Evolutionary conservation across 2,888 invertebrate genomes (phyloP), one percentile per base, ranked within the genome.

Genomic region (Nudaria mundana): DNA sequence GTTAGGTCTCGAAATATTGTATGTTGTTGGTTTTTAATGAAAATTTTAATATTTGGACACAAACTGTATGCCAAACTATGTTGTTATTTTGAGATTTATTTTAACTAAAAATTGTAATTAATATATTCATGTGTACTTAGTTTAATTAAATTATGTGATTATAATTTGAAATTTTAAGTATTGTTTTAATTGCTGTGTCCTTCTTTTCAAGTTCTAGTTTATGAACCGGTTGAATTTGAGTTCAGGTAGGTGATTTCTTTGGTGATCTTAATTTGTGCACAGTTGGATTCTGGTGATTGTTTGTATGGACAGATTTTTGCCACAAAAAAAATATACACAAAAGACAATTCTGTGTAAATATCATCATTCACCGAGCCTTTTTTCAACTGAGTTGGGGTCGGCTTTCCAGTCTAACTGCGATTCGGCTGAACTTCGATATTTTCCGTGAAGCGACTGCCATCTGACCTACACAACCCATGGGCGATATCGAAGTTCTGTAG

Each of bases 11-110:
- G 53, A 67, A 71, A 68, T 67, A 69, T 60, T 64, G 42, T 44
- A 56, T 37, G 52, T 71, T 65, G 72, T 76, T 75, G 68, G 63
- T 63, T 65, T 56, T n/a, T 42, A 62, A 61, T 50, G 63, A 72
- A 68, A 69, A 15, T 66, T 71, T 66, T 71, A 58, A 58, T 60
- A 51, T 63, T 61, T 54, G 55, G 55, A 29, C 56, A 58, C 51
- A 54, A 56, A 49, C 43, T 60, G 55, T 67, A 76, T 80, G 81
- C 84, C 85, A 85, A 84, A 85, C 75, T 76, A 66, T 74, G 76
- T 81, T 82, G 71, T 77, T 80, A 71, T 74, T 76, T 71, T 78
- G 80, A 81, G 78, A 80, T 81, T 82, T 82, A 79, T 71, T 74
- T 61, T 62, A 51, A 59, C 55, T 52, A 40, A 8, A 56, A 51